Base-by-base conservation (phyloP, 2,888 invertebrate species). In the Hirtodrosophila trivittata region DNA sequence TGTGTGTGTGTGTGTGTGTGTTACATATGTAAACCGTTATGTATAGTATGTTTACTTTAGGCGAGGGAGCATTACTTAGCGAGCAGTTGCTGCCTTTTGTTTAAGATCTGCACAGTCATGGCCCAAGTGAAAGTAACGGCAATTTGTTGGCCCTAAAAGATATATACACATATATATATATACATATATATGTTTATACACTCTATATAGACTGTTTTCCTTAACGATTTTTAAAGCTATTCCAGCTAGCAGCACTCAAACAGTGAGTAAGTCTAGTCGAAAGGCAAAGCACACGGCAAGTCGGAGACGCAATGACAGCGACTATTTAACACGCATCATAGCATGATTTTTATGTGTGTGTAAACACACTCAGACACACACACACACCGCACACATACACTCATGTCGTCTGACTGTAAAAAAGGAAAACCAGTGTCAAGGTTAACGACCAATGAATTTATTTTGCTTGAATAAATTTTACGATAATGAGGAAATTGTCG, bases 381-480 rank as follows among this genome's bases (percentile, higher is more conserved):
- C 47, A 62, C 30, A 46, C 30, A 32, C n/a, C n/a, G 37, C 25
- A 57, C 54, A 57, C 18, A 21, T 33, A 37, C 13, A 43, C 14
- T 28, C 39, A 13, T 41, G 66, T 66, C 41, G 41, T 64, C 51
- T 21, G 72, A 38, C 38, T 69, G 63, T 62, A 59, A 72, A 65
- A 75, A 81, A 75, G 76, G 76, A 86, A 87, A 89, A 89, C 86
- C 89, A 89, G 89, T 90, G 91, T 91, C 91, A 91, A 91, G 91
- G 91, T 91, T 91, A 91, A 91, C 90, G 90, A 89, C 91, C 90
- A 90, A 89, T 89, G 89, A 89, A 89, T 90, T 89, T 89, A 89
- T 89, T 88, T 90, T 89, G 89, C 90, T 89, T 90, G 89, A 90
- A 89, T 90, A 89, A 89, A 89, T 90, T 90, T 90, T 89, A 90